phyloP scores from a whole-genome alignment of 2,113 vertebrate species.

The Gadus macrocephalus region DNA sequence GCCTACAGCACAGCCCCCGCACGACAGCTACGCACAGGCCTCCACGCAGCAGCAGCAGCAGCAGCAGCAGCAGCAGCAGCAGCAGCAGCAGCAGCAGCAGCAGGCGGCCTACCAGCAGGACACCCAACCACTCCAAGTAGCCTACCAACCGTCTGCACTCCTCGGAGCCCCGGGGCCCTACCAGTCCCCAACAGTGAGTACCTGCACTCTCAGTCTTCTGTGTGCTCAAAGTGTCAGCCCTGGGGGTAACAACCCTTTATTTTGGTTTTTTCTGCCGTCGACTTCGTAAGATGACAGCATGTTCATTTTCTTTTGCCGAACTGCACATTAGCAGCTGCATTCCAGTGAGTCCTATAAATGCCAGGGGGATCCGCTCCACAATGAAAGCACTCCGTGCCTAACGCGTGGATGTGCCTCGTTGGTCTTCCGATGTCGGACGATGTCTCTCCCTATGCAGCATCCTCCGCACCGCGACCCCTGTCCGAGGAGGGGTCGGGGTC shows the following conservation, averaged over 20 bases:
- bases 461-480: constrained; percentile 12
- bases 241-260: neutral
- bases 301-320: constrained; percentile 38
- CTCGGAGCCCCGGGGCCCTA: constrained; percentile 61
- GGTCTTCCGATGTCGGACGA: constrained; percentile 40
- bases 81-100: constrained; percentile 45
- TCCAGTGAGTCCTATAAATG: constrained; percentile 50
- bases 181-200: constrained; percentile 78
- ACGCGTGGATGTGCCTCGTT: constrained; percentile 53
- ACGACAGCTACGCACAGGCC: constrained; percentile 55
- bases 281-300: constrained; percentile 19
- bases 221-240: neutral
- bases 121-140: constrained; percentile 47
- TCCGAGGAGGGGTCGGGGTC: constrained; percentile 17
- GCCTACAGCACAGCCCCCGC: constrained; percentile 66
- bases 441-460: constrained; percentile 23
- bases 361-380: constrained; percentile 34
- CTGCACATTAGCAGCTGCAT: constrained; percentile 43
- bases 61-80: constrained; percentile 34
- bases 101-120: constrained; percentile 55
- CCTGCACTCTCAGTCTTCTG: too few species aligned
- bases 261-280: constrained; percentile 16
- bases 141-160: constrained; percentile 50
- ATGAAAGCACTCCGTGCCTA: constrained; percentile 34
- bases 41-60: constrained; percentile 61